phyloP scores from a whole-genome alignment of 2,888 invertebrate genomes.

The Priocnemis perturbator region DNA sequence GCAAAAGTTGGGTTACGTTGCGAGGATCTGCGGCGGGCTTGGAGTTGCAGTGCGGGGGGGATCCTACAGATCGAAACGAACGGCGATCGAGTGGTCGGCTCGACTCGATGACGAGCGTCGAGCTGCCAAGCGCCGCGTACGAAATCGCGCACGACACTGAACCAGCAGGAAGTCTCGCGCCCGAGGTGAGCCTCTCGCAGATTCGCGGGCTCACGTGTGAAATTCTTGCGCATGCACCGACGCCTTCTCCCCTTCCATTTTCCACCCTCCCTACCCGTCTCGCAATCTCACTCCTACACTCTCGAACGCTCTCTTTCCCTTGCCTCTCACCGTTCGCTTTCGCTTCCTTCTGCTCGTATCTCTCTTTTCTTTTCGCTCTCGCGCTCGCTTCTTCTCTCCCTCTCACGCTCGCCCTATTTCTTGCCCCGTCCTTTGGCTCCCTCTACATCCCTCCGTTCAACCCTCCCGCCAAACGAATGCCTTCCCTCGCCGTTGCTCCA shows the following conservation, averaged over 20 bases:
- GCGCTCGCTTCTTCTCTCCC: not conserved
- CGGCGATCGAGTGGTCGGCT: constrained; percentile 13
- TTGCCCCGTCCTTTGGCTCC: constrained; percentile 3
- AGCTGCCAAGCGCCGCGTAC: constrained; percentile 60
- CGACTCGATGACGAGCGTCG: not conserved
- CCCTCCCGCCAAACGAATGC: too few species aligned
- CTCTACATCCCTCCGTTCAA: not conserved
- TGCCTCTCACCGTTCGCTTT: constrained; percentile 9
- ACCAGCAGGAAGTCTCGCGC: constrained; percentile 64
- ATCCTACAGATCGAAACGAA: constrained; percentile 17
- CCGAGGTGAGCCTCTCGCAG: constrained; percentile 62
- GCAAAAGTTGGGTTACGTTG: too few species aligned
- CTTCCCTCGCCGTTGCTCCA: too few species aligned
- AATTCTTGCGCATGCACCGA: constrained; percentile 71
- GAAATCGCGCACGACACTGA: constrained; percentile 72
- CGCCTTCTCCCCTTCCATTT: constrained; percentile 53
- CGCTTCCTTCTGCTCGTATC: constrained; percentile 5
- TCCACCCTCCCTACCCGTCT: constrained; percentile 12
- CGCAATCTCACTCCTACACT: constrained; percentile 6
- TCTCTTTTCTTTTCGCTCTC: not conserved
- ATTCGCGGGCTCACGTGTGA: constrained; percentile 73
- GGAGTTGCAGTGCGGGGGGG: not conserved
- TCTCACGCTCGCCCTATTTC: not conserved
- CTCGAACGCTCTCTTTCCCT: constrained; percentile 19
- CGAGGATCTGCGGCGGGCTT: not conserved